Conservation (phyloP, 2,113 vertebrate genomes). For the Laterallus jamaicensis region DNA sequence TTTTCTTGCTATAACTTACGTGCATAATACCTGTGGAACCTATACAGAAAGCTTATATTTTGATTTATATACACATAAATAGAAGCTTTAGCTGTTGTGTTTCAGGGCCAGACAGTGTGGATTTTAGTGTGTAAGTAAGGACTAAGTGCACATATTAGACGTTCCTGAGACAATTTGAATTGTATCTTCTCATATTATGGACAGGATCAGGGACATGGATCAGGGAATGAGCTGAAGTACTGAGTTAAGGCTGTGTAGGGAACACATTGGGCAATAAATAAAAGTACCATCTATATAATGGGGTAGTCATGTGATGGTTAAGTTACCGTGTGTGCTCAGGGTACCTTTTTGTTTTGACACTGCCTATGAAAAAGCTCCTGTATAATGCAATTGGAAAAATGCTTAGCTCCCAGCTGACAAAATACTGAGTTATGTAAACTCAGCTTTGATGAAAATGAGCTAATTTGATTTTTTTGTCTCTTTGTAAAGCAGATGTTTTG, state of each 20-base stretch:
- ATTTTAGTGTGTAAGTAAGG: not conserved
- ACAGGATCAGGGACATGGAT: not conserved
- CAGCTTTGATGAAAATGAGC: not conserved
- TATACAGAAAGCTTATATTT: not conserved
- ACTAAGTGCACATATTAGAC: not conserved
- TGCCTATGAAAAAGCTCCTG: not conserved
- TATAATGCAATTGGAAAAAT: not conserved
- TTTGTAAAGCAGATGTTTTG: not conserved
- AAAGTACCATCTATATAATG: not conserved
- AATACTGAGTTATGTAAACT: not conserved
- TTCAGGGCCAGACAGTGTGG: not conserved
- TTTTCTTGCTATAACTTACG: not conserved
- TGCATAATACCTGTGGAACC: not conserved
- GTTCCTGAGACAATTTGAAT: not conserved
- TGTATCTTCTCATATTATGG: not conserved
- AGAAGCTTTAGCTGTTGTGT: not conserved
- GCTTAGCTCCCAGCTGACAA: not conserved
- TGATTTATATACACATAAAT: not conserved
- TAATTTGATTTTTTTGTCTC: not conserved
- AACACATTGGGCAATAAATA: not conserved
- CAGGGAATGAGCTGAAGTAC: not conserved
- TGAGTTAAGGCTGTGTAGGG: not conserved
- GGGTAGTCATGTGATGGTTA: not conserved
- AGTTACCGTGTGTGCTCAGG: not conserved
- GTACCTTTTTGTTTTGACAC: not conserved